Evolutionary conservation across 2,888 invertebrate genomes (phyloP).

Genomic region (Erebia palarica): DNA sequence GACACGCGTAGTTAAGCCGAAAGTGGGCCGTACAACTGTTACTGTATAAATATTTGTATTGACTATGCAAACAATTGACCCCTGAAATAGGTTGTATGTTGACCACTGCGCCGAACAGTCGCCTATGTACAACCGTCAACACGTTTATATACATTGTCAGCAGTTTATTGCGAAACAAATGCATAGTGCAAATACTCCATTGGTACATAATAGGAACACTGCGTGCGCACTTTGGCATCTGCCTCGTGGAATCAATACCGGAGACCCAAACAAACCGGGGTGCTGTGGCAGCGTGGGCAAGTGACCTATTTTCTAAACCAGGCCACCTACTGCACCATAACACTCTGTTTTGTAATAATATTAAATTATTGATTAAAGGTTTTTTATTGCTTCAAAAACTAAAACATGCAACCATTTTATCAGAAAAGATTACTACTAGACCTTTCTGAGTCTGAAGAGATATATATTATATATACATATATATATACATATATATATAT

Average conservation of each 20-base stretch:
- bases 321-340: conserved; percentile 49
- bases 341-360: conserved; percentile 2
- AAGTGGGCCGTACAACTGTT: conserved; percentile 23
- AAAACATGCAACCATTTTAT: too few relatives aligned
- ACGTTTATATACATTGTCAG: conserved; percentile 14
- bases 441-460: too few relatives aligned
- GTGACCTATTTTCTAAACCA: conserved; percentile 69
- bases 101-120: conserved; percentile 20
- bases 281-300: conserved; percentile 66
- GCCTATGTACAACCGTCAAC: conserved; percentile 5
- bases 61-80: conserved; percentile 27
- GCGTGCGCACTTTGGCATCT: conserved; percentile 64
- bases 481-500: too few relatives aligned
- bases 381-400: not conserved
- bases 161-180: conserved; percentile 31
- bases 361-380: too few relatives aligned
- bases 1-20: conserved; percentile 18
- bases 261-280: conserved; percentile 77
- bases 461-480: too few relatives aligned
- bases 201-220: conserved; percentile 43
- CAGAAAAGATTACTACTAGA: too few relatives aligned
- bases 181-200: conserved; percentile 41
- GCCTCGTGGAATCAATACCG: conserved; percentile 64
- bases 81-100: conserved; percentile 27
- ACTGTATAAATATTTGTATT: conserved; percentile 23